Evolutionary conservation across 2,888 invertebrate genomes (phyloP), one percentile per base, ranked within the genome.

Genomic region (Drosophila vallismaia): DNA sequence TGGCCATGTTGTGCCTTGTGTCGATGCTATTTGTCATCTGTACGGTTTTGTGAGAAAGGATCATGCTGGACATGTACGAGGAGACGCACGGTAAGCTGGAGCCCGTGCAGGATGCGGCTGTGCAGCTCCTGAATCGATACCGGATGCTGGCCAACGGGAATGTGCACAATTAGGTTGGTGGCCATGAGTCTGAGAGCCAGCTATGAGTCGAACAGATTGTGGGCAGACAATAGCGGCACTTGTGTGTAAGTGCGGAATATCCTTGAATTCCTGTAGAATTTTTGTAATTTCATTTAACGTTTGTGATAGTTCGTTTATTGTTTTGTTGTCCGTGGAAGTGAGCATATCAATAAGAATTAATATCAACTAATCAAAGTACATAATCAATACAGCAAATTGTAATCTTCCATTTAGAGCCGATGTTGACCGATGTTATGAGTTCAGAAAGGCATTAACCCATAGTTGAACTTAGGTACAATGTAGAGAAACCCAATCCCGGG

Each of bases 41-140:
- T 75, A 91, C 91, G 59, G 89, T 91, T 86, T 90, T 92, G 83
- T 92, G 90, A 92, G 83, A 83, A 53, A 74, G 77, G 74, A 80
- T 89, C 51, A 69, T 84, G 60, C 75, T 89, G 63, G 76, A 72
- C 51, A 77, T 74, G 52, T 77, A 80, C 51, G 77, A 82, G 64
- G 77, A 71, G 62, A 60, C 50, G 50, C 74, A 81, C 52, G 76
- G 77, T 53, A 83, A 85, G 52, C 74, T 84, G 10, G 75, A 78
- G 67, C 79, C 79, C 19, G 81, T 83, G 14, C 72, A 77, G 62
- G 84, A 84, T 66, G 76, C 81, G n/a, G 81, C 76, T 36, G 45
- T 79, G 28, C 42, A 75, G 57, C 72, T 86, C 38, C 57, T 77
- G 38, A 84, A 84, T 63, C 84, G 81, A 55, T 84, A 76, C 60